phyloP scores from a whole-genome alignment of 2,113 vertebrate genomes.

The Chlamydotis undulata region DNA sequence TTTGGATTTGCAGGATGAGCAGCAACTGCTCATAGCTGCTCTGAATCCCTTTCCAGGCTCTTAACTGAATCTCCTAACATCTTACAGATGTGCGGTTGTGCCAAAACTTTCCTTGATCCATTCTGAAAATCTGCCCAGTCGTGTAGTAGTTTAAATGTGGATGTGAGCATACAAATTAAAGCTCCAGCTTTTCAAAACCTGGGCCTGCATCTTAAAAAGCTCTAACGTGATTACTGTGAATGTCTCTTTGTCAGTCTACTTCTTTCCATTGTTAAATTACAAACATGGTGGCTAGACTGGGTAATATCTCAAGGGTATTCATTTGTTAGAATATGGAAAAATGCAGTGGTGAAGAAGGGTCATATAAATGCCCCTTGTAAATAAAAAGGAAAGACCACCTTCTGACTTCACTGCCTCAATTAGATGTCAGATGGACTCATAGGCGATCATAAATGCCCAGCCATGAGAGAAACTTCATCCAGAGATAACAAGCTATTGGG shows the following conservation, averaged over 20 bases:
- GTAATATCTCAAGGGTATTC: neutral
- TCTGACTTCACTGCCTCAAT: neutral
- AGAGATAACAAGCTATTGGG: neutral
- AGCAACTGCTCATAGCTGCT: neutral
- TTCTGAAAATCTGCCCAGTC: conserved; percentile 15
- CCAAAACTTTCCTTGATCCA: neutral
- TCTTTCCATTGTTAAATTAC: neutral
- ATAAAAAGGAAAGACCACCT: neutral
- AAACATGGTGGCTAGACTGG: neutral
- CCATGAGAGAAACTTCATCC: neutral
- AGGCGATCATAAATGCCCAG: neutral
- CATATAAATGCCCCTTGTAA: neutral
- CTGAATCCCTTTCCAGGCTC: neutral
- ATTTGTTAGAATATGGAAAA: neutral
- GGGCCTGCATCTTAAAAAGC: neutral
- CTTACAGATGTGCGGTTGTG: neutral
- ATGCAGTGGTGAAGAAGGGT: neutral
- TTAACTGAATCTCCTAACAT: neutral
- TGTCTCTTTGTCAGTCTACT: neutral
- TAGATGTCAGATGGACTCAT: neutral
- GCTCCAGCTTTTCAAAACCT: neutral
- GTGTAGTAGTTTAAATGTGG: neutral
- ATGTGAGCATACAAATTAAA: neutral
- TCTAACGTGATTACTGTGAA: neutral
- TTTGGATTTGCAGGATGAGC: neutral